Conservation (phyloP, 2,888 invertebrate genomes). For the Danaus chrysippus region DNA sequence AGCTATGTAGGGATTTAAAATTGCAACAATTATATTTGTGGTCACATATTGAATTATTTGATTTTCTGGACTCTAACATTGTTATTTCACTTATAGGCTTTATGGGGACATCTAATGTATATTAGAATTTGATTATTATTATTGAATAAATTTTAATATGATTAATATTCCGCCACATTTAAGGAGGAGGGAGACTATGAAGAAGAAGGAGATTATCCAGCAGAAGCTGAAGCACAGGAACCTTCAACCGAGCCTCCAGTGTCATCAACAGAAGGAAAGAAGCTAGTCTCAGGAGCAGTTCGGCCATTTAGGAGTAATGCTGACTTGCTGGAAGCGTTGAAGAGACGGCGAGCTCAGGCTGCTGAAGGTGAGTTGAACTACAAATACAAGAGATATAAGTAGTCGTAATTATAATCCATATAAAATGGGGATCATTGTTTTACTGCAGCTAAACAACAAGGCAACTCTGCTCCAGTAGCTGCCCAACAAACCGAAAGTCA, state of each 20-base stretch:
- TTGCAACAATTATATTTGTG: too few relatives aligned
- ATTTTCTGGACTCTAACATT: too few relatives aligned
- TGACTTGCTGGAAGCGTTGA: slow-evolving; percentile 85
- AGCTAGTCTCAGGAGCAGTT: slow-evolving; percentile 82
- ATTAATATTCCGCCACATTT: slow-evolving; percentile 20
- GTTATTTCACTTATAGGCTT: too few relatives aligned
- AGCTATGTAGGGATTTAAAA: too few relatives aligned
- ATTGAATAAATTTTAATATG: too few relatives aligned
- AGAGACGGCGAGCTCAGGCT: slow-evolving; percentile 84
- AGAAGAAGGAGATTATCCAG: slow-evolving; percentile 73
- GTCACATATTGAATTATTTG: too few relatives aligned
- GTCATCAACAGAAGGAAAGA: slow-evolving; percentile 84
- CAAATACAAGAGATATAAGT: too few relatives aligned
- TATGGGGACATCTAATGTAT: too few relatives aligned
- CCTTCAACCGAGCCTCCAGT: slow-evolving; percentile 76
- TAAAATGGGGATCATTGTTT: not conserved
- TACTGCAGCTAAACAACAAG: slow-evolving; percentile 60
- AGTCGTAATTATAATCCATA: too few relatives aligned
- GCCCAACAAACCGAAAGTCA: slow-evolving; percentile 40
- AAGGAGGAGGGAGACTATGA: slow-evolving; percentile 78
- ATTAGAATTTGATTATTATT: too few relatives aligned
- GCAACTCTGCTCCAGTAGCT: slow-evolving; percentile 43
- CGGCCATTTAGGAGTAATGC: slow-evolving; percentile 89
- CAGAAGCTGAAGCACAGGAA: slow-evolving; percentile 65
- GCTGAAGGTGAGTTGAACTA: slow-evolving; percentile 72